Evolutionary conservation across 2,113 vertebrate species (phyloP).

Genomic region (Sinocyclocheilus rhinocerous): DNA sequence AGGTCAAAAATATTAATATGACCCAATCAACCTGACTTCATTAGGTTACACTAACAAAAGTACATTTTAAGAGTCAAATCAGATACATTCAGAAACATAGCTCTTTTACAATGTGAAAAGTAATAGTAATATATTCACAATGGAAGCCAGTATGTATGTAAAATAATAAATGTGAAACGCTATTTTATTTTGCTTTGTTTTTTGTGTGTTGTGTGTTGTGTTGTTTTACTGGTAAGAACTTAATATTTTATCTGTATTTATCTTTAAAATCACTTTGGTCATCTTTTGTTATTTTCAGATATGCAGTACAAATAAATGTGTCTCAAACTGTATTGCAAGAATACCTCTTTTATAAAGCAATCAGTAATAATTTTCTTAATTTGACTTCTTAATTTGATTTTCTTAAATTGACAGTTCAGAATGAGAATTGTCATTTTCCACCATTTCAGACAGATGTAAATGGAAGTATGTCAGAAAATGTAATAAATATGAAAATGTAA

Average conservation of each 20-base stretch:
- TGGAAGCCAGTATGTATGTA: background rate
- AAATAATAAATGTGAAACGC: background rate
- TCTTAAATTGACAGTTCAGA: background rate
- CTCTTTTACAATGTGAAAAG: too few species aligned
- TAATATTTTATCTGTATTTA: too few species aligned
- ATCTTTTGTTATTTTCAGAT: background rate
- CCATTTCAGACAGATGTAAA: background rate
- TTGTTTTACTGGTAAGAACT: too few species aligned
- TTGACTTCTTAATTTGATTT: background rate
- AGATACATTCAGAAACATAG: too few species aligned
- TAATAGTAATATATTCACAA: background rate
- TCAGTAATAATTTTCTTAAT: background rate
- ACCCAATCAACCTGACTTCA: background rate
- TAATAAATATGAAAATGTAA: background rate
- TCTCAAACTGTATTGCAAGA: background rate
- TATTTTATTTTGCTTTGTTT: background rate
- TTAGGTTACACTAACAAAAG: background rate
- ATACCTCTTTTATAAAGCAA: background rate
- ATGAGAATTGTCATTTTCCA: background rate
- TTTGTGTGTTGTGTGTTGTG: too few species aligned
- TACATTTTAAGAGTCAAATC: too few species aligned
- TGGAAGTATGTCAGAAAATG: background rate
- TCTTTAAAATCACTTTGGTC: background rate
- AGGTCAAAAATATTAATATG: background rate
- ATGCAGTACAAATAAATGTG: background rate